Percentiles rank a stretch among this genome's conserved stretches.
Evolutionary conservation across 2,113 vertebrate genomes (phyloP).

Genomic region (Emydura subglobosa): DNA sequence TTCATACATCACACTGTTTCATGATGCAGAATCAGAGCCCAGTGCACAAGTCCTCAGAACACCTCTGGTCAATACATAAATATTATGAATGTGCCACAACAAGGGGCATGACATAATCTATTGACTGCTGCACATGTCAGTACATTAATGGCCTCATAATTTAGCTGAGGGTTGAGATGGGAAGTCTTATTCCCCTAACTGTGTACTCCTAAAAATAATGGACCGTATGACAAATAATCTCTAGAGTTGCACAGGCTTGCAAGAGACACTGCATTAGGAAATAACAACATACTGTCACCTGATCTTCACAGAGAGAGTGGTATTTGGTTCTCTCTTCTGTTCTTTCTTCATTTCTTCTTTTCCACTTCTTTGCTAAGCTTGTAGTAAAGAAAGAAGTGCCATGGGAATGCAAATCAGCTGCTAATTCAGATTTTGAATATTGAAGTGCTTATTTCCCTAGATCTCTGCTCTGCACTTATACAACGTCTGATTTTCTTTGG

Average conservation of each 20-base stretch:
- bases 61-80: not conserved
- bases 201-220: not conserved
- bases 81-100: not conserved
- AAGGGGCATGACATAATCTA: not conserved
- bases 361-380: not conserved
- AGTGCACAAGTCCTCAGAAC: not conserved
- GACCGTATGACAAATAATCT: fast-evolving
- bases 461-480: not conserved
- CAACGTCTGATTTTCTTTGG: not conserved
- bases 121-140: not conserved
- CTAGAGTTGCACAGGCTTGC: not conserved
- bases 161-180: not conserved
- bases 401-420: not conserved
- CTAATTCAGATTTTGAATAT: not conserved
- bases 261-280: not conserved
- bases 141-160: not conserved
- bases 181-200: not conserved
- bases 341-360: not conserved
- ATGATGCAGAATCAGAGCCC: not conserved
- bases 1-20: not conserved
- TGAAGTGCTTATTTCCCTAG: not conserved
- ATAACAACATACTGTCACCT: not conserved
- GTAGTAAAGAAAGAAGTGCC: not conserved
- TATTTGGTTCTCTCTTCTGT: not conserved
- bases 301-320: not conserved